These are phyloP conservation scores for Nanorana parkeri DNA, from an alignment of 2,113 vertebrate species.

Conservation along the genomic window DNA sequence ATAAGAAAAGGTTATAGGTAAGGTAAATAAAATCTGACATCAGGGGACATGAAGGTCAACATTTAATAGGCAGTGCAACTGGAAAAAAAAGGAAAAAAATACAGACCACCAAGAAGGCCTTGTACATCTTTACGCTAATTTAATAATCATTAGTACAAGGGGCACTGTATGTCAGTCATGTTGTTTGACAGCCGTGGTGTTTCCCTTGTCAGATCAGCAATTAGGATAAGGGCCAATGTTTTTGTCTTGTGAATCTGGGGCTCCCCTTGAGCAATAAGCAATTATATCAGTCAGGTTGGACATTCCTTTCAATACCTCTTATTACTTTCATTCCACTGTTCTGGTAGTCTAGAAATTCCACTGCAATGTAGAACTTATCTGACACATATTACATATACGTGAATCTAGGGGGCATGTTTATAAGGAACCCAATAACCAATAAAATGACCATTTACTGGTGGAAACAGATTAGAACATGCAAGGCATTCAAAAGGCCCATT, in stretches of 20 bases:
- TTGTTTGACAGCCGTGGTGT: not conserved
- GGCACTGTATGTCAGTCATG: slow-evolving; percentile 33
- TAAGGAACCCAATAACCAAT: no score
- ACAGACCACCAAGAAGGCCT: slow-evolving; percentile 47
- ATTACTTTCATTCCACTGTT: not conserved
- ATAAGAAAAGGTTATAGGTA: slow-evolving; percentile 17
- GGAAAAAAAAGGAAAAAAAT: slow-evolving; percentile 16
- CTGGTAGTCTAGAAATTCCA: not conserved
- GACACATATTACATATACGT: no score
- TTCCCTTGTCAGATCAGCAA: slow-evolving; percentile 25
- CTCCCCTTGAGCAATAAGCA: slow-evolving; percentile 24
- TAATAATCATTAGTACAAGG: slow-evolving; percentile 47
- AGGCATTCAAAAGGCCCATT: no score
- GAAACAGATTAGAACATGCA: no score
- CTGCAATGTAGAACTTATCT: no score
- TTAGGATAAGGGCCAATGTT: not conserved
- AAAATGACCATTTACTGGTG: no score
- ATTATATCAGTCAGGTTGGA: slow-evolving; percentile 1
- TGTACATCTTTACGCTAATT: slow-evolving; percentile 33
- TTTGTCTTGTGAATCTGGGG: slow-evolving; percentile 7
- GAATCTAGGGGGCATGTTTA: no score
- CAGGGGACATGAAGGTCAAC: slow-evolving; percentile 29
- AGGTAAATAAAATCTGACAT: slow-evolving; percentile 28
- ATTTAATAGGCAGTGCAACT: not conserved
- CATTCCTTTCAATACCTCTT: slow-evolving; percentile 11